Conservation (phyloP, 2,797 vertebrate genomes). For the Epinephelus awoara region DNA sequence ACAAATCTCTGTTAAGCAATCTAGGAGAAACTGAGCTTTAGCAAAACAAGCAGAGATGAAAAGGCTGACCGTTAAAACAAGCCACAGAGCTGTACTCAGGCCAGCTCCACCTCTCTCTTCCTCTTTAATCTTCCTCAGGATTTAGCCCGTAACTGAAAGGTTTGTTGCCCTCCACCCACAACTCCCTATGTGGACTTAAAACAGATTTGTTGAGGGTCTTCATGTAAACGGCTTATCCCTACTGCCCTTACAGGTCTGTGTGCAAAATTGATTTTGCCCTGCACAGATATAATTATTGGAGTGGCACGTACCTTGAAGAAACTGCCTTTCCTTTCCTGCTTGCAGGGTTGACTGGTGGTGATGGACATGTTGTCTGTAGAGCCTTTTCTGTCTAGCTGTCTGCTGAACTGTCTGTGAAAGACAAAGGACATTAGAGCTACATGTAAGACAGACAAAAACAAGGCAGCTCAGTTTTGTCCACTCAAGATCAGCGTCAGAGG, state of each 20-base stretch:
- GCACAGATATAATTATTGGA: background rate
- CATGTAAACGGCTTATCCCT: background rate
- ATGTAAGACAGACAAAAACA: background rate
- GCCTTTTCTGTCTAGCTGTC: slow-evolving; percentile 16
- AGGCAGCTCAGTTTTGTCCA: background rate
- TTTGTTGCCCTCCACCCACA: background rate
- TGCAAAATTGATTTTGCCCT: background rate
- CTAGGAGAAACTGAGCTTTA: background rate
- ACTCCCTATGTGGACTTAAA: background rate
- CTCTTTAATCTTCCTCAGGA: slow-evolving; percentile 35
- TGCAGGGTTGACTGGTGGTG: slow-evolving; percentile 79
- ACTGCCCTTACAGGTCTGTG: background rate
- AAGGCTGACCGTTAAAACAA: slow-evolving; percentile 2
- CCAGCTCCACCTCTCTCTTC: slow-evolving; percentile 5
- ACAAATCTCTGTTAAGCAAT: slow-evolving; percentile 2
- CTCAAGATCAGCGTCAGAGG: no score
- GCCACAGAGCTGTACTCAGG: slow-evolving; percentile 16
- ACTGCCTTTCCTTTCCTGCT: slow-evolving; percentile 89
- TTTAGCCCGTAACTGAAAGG: slow-evolving; percentile 11
- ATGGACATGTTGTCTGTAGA: slow-evolving; percentile 81
- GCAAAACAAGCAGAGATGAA: background rate
- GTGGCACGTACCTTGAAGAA: slow-evolving; percentile 93
- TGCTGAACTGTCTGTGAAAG: slow-evolving; percentile 81
- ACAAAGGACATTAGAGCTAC: slow-evolving; percentile 66
- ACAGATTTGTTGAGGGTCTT: background rate